phyloP scores from a whole-genome alignment of 2,888 invertebrate species.

The Polietes domitor region DNA sequence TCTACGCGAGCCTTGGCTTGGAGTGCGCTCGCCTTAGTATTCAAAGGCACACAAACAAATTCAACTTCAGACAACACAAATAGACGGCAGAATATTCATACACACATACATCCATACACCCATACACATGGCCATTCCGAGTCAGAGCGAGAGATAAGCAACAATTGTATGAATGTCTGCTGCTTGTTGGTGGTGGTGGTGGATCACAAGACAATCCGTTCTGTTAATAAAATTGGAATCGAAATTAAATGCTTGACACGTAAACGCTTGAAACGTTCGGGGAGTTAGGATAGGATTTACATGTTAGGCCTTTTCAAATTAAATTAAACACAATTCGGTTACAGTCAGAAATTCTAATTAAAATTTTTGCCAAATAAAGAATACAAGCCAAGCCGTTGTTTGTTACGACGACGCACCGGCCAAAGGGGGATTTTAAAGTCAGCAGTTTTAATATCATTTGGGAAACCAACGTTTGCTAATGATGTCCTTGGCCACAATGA shows the following conservation, averaged over 20 bases:
- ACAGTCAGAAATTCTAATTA: slow-evolving; percentile 55
- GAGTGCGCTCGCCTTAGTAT: background rate
- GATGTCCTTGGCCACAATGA: background rate
- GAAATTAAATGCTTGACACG: slow-evolving; percentile 56
- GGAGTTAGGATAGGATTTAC: slow-evolving; percentile 47
- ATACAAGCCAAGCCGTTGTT: slow-evolving; percentile 41
- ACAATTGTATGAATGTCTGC: slow-evolving; percentile 41
- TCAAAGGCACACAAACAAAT: background rate
- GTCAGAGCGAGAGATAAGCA: slow-evolving; percentile 7
- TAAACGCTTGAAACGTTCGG: slow-evolving; percentile 34
- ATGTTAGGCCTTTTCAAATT: slow-evolving; percentile 41
- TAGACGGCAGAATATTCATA: background rate
- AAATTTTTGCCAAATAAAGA: slow-evolving; percentile 50
- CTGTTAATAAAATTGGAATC: background rate
- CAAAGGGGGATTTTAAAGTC: background rate
- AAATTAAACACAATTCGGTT: slow-evolving; percentile 51
- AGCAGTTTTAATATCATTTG: too few species aligned
- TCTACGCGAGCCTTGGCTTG: background rate
- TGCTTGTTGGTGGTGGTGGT: background rate
- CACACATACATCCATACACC: background rate
- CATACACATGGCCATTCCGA: background rate
- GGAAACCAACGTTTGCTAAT: too few species aligned
- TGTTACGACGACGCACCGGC: background rate
- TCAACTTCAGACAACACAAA: background rate
- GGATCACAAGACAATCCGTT: slow-evolving; percentile 20